These are phyloP conservation scores for Paratilapia polleni DNA, from an alignment of 2,113 vertebrate genomes.

Conservation along the genomic window DNA sequence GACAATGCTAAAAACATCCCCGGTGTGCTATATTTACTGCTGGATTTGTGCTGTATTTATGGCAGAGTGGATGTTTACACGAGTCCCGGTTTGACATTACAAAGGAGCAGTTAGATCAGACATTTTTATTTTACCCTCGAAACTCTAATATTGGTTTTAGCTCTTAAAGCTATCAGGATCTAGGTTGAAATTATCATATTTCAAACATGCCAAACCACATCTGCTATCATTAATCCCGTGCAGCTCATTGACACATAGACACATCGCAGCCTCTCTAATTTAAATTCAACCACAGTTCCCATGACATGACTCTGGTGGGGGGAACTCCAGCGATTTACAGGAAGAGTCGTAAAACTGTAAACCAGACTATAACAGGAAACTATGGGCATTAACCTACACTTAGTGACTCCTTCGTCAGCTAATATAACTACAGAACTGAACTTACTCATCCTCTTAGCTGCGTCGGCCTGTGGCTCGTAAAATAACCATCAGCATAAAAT, in stretches of 20 bases:
- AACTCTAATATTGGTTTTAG: slow-evolving; percentile 35
- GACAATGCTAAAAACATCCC: slow-evolving; percentile 40
- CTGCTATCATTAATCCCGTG: slow-evolving; percentile 42
- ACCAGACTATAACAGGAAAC: slow-evolving; percentile 78
- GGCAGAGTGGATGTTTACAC: neutral
- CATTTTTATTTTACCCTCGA: slow-evolving; percentile 13
- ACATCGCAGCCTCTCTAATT: slow-evolving; percentile 70
- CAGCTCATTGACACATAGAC: slow-evolving; percentile 49
- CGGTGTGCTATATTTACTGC: slow-evolving; percentile 25
- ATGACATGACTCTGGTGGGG: slow-evolving; percentile 60
- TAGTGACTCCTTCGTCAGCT: slow-evolving; percentile 62
- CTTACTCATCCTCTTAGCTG: slow-evolving; percentile 59
- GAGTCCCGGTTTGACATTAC: neutral
- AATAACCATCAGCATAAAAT: slow-evolving; percentile 36
- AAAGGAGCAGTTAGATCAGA: neutral
- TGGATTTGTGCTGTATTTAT: slow-evolving; percentile 18
- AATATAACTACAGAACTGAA: slow-evolving; percentile 59
- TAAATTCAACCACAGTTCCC: slow-evolving; percentile 67
- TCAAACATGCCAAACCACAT: slow-evolving; percentile 43
- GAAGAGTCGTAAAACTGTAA: slow-evolving; percentile 77
- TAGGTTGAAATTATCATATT: slow-evolving; percentile 41
- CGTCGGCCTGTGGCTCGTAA: slow-evolving; percentile 42
- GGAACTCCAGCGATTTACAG: slow-evolving; percentile 71
- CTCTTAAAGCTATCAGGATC: slow-evolving; percentile 27
- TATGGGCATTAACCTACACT: slow-evolving; percentile 71